phyloP scores from a whole-genome alignment of 1,140 invertebrate species.

The Mya arenaria region DNA sequence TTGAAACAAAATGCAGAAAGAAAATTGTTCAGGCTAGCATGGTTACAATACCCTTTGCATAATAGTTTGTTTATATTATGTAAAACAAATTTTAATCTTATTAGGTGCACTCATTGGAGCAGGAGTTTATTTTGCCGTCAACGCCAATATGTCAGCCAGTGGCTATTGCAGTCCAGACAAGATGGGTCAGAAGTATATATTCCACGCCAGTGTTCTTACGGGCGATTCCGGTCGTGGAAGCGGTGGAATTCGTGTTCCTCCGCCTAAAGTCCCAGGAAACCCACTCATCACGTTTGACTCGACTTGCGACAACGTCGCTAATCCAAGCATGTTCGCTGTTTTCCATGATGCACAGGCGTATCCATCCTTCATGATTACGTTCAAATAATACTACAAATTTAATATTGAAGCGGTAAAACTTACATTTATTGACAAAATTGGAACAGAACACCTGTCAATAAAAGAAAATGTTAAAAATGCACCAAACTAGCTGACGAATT shows the following conservation, averaged over 20 bases:
- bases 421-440: no score
- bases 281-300: conserved; percentile 2
- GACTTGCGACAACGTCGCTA: conserved; percentile 20
- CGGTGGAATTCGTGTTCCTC: not conserved
- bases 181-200: conserved; percentile 10
- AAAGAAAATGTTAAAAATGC: no score
- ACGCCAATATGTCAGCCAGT: not conserved
- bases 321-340: conserved; percentile 38
- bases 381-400: no score
- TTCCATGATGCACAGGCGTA: conserved; percentile 44
- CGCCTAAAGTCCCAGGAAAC: not conserved
- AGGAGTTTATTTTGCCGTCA: conserved; percentile 38
- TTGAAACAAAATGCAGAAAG: no score
- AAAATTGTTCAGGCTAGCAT: no score
- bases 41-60: no score
- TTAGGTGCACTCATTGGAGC: conserved; percentile 20
- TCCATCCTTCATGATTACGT: conserved; percentile 27
- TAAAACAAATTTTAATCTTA: no score
- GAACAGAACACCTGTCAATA: no score
- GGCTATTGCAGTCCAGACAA: conserved; percentile 17
- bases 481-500: no score
- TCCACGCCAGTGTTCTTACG: conserved; percentile 22
- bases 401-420: no score
- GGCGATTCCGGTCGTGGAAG: conserved; percentile 10
- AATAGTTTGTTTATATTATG: no score